A percentile compares a stretch with the other conserved stretches of the same genome.
Evolutionary conservation across 2,888 invertebrate species (phyloP).

Genomic region (Tetanocera ferruginea): DNA sequence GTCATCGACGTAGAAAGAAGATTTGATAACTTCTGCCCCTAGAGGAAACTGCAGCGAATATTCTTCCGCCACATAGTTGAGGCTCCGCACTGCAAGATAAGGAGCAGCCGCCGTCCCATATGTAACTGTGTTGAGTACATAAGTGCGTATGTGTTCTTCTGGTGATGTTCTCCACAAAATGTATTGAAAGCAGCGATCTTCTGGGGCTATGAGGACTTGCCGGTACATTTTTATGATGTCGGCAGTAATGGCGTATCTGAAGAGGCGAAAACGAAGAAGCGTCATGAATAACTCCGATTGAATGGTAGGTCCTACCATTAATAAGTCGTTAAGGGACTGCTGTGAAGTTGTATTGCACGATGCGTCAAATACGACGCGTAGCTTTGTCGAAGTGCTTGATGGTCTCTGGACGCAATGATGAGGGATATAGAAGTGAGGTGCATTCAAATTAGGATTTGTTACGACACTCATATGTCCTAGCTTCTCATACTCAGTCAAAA

Average conservation of each 20-base stretch:
- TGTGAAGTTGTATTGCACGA: slow-evolving; percentile 39
- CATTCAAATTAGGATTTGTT: neutral
- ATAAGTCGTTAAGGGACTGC: slow-evolving; percentile 37
- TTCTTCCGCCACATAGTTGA: neutral
- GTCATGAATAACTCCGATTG: neutral
- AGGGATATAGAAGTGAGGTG: slow-evolving; percentile 43
- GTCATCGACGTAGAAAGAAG: neutral
- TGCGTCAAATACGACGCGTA: slow-evolving; percentile 41
- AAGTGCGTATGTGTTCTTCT: too few species aligned
- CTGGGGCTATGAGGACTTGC: too few species aligned
- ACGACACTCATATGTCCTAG: too few species aligned
- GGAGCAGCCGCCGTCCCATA: too few species aligned
- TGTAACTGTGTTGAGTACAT: too few species aligned
- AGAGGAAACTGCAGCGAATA: neutral
- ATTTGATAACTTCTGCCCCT: neutral
- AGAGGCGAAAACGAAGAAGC: neutral
- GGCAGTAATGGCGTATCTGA: slow-evolving; percentile 40
- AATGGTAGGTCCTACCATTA: slow-evolving; percentile 3
- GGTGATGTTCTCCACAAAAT: too few species aligned
- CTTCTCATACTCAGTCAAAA: too few species aligned
- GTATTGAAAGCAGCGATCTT: too few species aligned
- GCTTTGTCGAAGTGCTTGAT: slow-evolving; percentile 43
- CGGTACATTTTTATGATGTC: too few species aligned
- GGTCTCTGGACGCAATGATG: slow-evolving; percentile 46
- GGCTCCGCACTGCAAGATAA: neutral